Evolutionary conservation across 1,140 invertebrate genomes (phyloP).

Genomic region (Dendrolimus punctatus): DNA sequence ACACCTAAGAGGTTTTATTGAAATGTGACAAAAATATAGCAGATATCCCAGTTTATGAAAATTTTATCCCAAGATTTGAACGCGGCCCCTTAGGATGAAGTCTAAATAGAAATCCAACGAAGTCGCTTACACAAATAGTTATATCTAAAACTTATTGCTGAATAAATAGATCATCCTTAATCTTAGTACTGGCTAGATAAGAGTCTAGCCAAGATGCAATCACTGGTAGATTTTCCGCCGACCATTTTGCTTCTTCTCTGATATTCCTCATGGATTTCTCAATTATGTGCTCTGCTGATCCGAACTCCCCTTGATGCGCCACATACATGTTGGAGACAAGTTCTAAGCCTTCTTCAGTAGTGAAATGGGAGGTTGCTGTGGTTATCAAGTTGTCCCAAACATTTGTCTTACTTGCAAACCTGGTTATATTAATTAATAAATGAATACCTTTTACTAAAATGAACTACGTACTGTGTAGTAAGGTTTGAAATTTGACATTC

Average conservation of each 20-base stretch:
- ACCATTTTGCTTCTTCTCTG: conserved; percentile 80
- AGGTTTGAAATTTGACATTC: too few species aligned
- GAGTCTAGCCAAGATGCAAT: conserved; percentile 79
- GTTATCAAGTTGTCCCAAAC: conserved; percentile 82
- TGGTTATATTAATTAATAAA: conserved; percentile 23
- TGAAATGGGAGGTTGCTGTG: conserved; percentile 80
- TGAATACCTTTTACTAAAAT: too few species aligned
- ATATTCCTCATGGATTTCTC: conserved; percentile 79
- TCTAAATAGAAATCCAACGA: too few species aligned
- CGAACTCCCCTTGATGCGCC: conserved; percentile 74
- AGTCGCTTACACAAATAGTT: conserved; percentile 3
- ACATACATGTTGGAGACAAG: conserved; percentile 77
- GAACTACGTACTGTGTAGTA: too few species aligned
- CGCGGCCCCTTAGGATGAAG: too few species aligned
- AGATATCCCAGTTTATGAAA: too few species aligned
- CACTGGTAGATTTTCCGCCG: conserved; percentile 77
- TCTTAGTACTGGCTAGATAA: conserved; percentile 53
- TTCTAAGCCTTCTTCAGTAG: conserved; percentile 79
- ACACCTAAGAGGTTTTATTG: too few species aligned
- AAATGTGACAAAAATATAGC: too few species aligned
- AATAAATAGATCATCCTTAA: conserved; percentile 27
- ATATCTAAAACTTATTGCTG: conserved; percentile 10
- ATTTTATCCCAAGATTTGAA: too few species aligned
- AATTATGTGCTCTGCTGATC: conserved; percentile 77
- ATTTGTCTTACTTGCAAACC: conserved; percentile 77